Evolutionary conservation across 2,113 vertebrate species (phyloP).

Genomic region (Hemiprocne comata): DNA sequence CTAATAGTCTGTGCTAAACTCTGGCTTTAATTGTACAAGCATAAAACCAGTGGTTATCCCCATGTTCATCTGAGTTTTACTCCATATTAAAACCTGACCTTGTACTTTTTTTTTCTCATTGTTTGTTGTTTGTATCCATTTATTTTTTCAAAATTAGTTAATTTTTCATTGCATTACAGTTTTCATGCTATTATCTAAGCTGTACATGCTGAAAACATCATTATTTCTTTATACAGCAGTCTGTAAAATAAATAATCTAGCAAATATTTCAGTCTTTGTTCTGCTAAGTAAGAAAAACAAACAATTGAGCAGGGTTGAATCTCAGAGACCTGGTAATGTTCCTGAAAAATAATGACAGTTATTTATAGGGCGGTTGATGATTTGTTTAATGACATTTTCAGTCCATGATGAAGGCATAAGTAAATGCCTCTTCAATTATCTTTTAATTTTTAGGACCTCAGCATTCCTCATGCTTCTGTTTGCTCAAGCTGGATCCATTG

Average conservation of each 20-base stretch:
- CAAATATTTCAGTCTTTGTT: no score
- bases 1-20: not conserved
- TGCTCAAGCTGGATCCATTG: not conserved
- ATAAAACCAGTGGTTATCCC: not conserved
- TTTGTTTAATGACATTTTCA: constrained; percentile 11
- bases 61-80: not conserved
- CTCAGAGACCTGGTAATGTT: not conserved
- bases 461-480: not conserved
- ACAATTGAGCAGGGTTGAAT: not conserved
- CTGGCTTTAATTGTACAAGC: not conserved
- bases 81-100: not conserved
- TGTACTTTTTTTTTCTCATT: not conserved
- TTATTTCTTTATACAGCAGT: no score
- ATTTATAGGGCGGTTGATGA: not conserved
- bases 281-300: not conserved
- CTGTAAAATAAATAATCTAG: no score
- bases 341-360: not conserved
- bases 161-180: no score
- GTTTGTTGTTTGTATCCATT: no score
- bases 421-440: not conserved
- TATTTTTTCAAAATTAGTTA: no score
- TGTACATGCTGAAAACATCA: no score
- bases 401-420: not conserved
- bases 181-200: no score
- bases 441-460: not conserved